Conservation (phyloP, 2,113 vertebrate genomes). For the Herpetotheres cachinnans region DNA sequence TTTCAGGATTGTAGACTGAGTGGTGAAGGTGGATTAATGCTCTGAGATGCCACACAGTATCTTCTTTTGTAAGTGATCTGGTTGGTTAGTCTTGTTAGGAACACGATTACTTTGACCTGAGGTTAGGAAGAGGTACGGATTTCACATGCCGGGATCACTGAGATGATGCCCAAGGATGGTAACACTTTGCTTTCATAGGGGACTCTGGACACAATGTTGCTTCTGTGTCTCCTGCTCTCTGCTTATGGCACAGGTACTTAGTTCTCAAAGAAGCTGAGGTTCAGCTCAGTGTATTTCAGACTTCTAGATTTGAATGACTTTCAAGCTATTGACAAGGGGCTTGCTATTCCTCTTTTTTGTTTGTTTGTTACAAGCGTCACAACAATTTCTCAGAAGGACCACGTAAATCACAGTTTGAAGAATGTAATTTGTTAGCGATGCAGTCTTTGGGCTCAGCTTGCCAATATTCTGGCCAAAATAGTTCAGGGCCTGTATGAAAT, state of each 20-base stretch:
- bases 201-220: background rate
- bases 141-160: background rate
- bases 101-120: background rate
- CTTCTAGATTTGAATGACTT: background rate
- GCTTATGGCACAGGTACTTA: accelerated
- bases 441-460: background rate
- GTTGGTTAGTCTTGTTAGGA: background rate
- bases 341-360: background rate
- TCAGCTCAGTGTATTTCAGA: background rate
- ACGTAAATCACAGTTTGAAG: background rate
- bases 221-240: background rate
- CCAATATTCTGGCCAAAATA: background rate
- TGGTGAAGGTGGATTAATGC: background rate
- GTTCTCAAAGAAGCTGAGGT: background rate
- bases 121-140: background rate
- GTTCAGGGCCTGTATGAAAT: background rate
- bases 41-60: background rate
- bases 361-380: background rate
- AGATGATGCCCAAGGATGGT: background rate
- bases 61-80: background rate
- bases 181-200: background rate
- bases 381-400: background rate
- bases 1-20: background rate
- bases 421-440: background rate
- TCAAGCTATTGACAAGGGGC: background rate